Conservation (phyloP, 2,113 vertebrate genomes). For the Dolichallabes microphthalmus region DNA sequence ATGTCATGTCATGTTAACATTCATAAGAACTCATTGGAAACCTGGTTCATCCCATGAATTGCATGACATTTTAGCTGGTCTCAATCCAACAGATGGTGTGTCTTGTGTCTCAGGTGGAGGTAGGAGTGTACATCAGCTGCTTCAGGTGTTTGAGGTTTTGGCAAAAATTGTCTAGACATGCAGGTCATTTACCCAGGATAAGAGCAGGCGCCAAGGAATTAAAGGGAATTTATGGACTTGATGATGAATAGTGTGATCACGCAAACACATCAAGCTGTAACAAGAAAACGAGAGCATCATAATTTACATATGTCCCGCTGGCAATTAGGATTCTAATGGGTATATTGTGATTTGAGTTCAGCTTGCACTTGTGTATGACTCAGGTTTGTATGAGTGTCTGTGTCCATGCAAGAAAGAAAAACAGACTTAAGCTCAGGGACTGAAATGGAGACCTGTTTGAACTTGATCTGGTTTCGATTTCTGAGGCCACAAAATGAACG, state of each 20-base stretch:
- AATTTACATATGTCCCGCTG: not conserved
- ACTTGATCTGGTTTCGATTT: slow-evolving; percentile 18
- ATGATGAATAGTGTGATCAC: not conserved
- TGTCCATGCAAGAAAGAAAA: not conserved
- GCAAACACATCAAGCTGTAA: not conserved
- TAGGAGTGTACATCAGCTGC: not conserved
- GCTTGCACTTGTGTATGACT: not conserved
- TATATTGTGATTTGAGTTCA: not conserved
- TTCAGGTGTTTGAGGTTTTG: slow-evolving; percentile 24
- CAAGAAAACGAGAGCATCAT: too few species aligned
- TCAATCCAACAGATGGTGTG: slow-evolving; percentile 9
- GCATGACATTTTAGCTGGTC: not conserved
- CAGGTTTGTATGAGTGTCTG: not conserved
- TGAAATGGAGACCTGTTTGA: slow-evolving; percentile 21
- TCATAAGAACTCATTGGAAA: not conserved
- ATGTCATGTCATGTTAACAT: not conserved
- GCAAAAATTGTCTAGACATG: slow-evolving; percentile 1
- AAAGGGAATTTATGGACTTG: not conserved
- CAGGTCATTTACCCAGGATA: not conserved
- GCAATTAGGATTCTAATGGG: not conserved
- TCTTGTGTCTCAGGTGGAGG: not conserved
- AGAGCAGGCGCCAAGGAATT: too few species aligned
- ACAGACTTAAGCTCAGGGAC: not conserved
- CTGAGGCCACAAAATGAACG: slow-evolving; percentile 27
- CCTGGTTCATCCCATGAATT: slow-evolving; percentile 1